phyloP scores from a whole-genome alignment of 2,797 vertebrate species.

The Mus minutoides region DNA sequence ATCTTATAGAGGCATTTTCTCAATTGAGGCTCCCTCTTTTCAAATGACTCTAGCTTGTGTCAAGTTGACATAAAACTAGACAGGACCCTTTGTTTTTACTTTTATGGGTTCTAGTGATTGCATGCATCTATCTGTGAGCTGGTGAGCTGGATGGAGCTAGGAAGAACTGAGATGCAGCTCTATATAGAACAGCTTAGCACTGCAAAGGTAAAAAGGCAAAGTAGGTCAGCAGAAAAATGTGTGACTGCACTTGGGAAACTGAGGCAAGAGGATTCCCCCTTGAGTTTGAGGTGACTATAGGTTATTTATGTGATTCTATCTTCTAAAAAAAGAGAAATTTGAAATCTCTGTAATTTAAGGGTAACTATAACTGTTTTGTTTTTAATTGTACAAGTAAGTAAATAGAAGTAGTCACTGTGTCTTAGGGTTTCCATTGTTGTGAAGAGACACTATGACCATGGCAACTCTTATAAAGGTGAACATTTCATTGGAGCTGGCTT shows the following conservation, averaged over 20 bases:
- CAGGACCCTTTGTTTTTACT: background rate
- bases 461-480: no score
- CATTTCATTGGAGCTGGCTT: no score
- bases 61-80: background rate
- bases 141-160: background rate
- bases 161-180: background rate
- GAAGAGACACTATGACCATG: no score
- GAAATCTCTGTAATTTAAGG: background rate
- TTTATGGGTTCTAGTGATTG: background rate
- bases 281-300: background rate
- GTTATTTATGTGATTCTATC: background rate
- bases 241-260: background rate
- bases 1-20: background rate
- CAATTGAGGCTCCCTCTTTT: background rate
- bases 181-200: background rate
- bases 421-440: no score
- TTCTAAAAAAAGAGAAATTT: background rate
- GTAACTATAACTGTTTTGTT: background rate
- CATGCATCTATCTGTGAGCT: background rate
- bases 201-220: background rate
- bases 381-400: slow-evolving; percentile 9
- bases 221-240: background rate
- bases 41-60: background rate
- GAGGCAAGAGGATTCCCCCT: background rate
- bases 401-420: background rate